Base-by-base conservation (phyloP, 1,140 invertebrate genomes). In the Zelostemma sp. region DNA sequence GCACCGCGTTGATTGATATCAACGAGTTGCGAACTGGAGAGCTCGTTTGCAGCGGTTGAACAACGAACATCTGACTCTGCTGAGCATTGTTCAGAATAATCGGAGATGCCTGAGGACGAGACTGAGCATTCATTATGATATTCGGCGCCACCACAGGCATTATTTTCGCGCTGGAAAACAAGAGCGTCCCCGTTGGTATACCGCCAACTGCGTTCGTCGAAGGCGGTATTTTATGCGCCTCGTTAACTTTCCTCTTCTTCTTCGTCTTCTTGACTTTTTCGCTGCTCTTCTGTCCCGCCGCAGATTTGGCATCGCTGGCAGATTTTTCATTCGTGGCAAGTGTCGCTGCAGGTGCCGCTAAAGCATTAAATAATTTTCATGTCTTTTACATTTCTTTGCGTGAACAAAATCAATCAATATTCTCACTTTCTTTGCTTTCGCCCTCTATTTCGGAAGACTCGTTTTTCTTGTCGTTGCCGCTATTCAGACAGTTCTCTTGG, bases 51-150 rank as follows among this genome's bases (percentile, higher is more conserved):
- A 85, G 51, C 1, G 82, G 78, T 50, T 85, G 83, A 54, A 86
- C 82, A 0, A 86, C 81, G 21, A 86, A 84, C 83, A 86, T 85
- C 33, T 84, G 83, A 77, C 73, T 84, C n/a, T 78, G 72, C 14
- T 81, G 84, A 4, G 72, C 68, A 33, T 79, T 84, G 31, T 82
- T 77, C 3, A 86, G 65, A 38, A 86, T 84, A 56, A 86, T 83
- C 0, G 72, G 71, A 9, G 81, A 70, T 60, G 74, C 84, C 14
- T 77, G 43, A 1, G 82, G 50, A 38, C 74, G 77, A 6, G 77
- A 40, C 25, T 80, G 80, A 25, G 76, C 59, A 63, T 81, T 85
- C 31, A 86, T 82, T 47, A 85, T 77, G 9, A 86, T 84, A 18
- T 86, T 86, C 31, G 82, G 3, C 80, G 84, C 75, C 35, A 86